Evolutionary conservation across 2,888 invertebrate genomes (phyloP).

Genomic region (Eilema caniola): DNA sequence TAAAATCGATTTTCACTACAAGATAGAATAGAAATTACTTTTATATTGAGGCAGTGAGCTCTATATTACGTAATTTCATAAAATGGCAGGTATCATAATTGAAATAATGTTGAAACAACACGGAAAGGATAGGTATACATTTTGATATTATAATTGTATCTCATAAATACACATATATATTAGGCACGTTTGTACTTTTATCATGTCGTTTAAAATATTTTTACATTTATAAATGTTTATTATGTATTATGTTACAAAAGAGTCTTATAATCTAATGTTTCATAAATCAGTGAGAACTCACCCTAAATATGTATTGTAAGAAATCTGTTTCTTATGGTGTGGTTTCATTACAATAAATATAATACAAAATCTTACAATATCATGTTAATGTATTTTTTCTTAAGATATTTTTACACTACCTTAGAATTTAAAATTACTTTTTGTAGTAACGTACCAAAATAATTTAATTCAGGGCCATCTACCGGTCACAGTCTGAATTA

Average conservation of each 20-base stretch:
- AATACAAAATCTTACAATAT: conserved; percentile 38
- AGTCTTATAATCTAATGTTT: not conserved
- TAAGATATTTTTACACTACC: conserved; percentile 43
- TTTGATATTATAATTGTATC: not conserved
- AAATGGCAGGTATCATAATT: not conserved
- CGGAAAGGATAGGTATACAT: not conserved
- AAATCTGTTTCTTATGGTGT: conserved; percentile 5
- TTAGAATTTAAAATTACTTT: conserved; percentile 18
- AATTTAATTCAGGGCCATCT: conserved; percentile 58
- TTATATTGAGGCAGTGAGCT: not conserved
- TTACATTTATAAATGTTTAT: not conserved
- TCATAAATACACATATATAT: not conserved
- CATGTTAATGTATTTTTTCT: conserved; percentile 29
- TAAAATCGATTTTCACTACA: not conserved
- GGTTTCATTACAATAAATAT: conserved; percentile 22
- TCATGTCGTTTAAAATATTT: not conserved
- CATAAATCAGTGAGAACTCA: conserved; percentile 1
- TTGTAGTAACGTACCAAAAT: conserved; percentile 29
- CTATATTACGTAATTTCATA: not conserved
- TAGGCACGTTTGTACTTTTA: not conserved
- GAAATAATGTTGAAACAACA: not conserved
- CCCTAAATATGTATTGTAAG: not conserved
- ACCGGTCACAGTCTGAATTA: conserved; percentile 31
- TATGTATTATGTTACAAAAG: not conserved
- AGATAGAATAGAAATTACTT: not conserved